Conservation (phyloP, 2,797 vertebrate species). For the Dendrocincla tyrannina region DNA sequence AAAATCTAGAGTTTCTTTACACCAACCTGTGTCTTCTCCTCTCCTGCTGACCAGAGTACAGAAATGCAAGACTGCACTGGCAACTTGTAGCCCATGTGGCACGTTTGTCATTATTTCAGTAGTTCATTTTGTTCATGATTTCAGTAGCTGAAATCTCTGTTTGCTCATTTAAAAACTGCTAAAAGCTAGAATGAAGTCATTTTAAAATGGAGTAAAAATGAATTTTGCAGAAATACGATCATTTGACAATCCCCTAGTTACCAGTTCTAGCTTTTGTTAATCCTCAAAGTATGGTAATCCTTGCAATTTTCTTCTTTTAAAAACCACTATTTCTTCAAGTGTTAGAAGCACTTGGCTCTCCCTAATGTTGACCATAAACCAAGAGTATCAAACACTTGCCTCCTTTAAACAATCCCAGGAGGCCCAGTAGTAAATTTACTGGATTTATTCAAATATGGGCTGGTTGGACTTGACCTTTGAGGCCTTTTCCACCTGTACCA, state of each 20-base stretch:
- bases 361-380: background rate
- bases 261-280: background rate
- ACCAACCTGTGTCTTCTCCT: background rate
- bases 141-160: background rate
- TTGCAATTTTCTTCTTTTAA: background rate
- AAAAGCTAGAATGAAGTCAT: background rate
- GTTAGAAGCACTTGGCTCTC: background rate
- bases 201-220: background rate
- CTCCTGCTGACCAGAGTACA: background rate
- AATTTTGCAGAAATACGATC: background rate
- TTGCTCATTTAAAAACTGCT: background rate
- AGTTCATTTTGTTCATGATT: background rate
- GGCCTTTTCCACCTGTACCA: background rate
- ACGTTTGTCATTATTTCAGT: background rate
- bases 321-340: background rate
- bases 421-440: background rate
- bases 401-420: background rate
- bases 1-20: background rate
- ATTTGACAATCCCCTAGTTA: background rate
- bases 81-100: background rate
- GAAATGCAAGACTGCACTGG: background rate
- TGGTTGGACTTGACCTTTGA: background rate
- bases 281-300: background rate
- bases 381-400: background rate
- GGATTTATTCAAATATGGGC: background rate